Evolutionary conservation across 2,888 invertebrate species (phyloP).

Genomic region (Euclidia mi): DNA sequence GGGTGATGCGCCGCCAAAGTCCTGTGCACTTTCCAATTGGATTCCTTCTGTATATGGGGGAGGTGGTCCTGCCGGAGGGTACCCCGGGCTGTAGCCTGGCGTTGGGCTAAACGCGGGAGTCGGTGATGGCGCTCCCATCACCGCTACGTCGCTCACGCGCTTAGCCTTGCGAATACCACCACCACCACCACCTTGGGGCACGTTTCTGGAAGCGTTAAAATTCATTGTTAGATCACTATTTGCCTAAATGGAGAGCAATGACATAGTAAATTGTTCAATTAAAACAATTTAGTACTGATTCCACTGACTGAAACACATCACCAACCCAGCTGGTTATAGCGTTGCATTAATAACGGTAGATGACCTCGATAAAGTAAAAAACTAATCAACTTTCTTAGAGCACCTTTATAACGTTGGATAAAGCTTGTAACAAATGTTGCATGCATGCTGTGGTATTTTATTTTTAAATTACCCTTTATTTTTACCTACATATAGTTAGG

Average conservation of each 20-base stretch:
- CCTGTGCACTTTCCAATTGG: conserved; percentile 74
- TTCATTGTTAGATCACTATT: conserved; percentile 70
- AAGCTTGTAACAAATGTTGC: too few relatives aligned
- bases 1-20: conserved; percentile 65
- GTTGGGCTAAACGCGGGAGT: conserved; percentile 69
- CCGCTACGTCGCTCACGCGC: conserved; percentile 92
- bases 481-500: too few relatives aligned
- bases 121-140: conserved; percentile 91
- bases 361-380: too few relatives aligned
- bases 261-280: conserved; percentile 72
- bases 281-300: conserved; percentile 64
- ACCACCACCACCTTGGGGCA: conserved; percentile 76
- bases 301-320: conserved; percentile 81
- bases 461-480: too few relatives aligned
- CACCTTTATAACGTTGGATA: too few relatives aligned
- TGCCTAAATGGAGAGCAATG: conserved; percentile 55
- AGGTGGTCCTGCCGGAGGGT: conserved; percentile 69
- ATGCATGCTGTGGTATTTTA: too few relatives aligned
- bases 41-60: conserved; percentile 82
- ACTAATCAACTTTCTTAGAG: too few relatives aligned
- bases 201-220: conserved; percentile 87
- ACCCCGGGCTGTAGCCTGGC: conserved; percentile 68
- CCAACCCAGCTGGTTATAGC: too few relatives aligned
- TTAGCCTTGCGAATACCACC: conserved; percentile 91
- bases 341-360: too few relatives aligned